These are phyloP conservation scores for Caloenas nicobarica DNA, from an alignment of 2,113 vertebrate genomes.

Conservation along the genomic window DNA sequence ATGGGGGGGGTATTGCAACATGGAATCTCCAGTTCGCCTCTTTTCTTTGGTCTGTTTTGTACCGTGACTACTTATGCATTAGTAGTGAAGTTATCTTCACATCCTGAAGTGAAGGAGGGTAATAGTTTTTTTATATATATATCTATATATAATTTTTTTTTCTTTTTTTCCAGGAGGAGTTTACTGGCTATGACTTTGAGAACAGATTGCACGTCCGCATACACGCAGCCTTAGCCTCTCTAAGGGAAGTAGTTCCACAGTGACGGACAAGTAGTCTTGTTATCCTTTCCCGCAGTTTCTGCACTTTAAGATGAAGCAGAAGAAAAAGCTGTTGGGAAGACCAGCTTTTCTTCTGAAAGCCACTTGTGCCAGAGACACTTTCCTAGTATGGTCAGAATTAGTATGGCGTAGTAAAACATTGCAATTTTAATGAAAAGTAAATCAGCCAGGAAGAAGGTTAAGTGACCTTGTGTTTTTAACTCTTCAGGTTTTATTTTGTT, in stretches of 20 bases:
- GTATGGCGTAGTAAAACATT: constrained; percentile 38
- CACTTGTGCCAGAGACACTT: constrained; percentile 72
- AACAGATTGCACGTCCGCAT: constrained; percentile 97
- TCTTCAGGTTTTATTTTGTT: constrained; percentile 58
- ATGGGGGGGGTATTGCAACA: neutral
- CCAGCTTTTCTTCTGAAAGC: constrained; percentile 69
- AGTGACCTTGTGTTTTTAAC: constrained; percentile 75
- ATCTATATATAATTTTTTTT: neutral
- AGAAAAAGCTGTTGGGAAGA: constrained; percentile 66
- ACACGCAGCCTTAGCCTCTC: constrained; percentile 92
- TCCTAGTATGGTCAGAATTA: constrained; percentile 35
- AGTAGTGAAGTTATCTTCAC: neutral
- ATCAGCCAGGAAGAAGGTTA: constrained; percentile 63
- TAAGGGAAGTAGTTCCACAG: constrained; percentile 93
- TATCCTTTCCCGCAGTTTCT: constrained; percentile 59
- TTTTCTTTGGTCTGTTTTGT: neutral
- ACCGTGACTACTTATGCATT: neutral
- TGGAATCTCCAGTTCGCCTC: neutral
- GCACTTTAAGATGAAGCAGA: constrained; percentile 74
- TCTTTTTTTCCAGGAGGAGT: constrained; percentile 83
- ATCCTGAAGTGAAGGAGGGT: neutral
- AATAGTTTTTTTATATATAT: neutral
- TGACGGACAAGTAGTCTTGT: constrained; percentile 67
- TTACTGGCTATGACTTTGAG: constrained; percentile 95
- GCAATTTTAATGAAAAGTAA: neutral